phyloP scores from a whole-genome alignment of 2,113 vertebrate genomes.

The Chaetorhynchus papuensis region DNA sequence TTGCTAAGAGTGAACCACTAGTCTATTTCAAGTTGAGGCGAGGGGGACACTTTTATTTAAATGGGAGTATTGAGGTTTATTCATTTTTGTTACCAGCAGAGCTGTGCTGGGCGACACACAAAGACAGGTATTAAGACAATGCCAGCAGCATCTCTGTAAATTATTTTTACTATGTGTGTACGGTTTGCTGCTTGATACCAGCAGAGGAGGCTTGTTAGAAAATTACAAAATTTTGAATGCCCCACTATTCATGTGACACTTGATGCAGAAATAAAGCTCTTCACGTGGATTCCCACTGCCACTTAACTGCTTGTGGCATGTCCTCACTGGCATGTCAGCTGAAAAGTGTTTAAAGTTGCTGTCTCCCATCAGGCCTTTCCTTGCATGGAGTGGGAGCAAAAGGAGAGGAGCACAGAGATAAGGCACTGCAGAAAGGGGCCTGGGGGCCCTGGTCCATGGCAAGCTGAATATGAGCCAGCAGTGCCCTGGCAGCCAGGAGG shows the following conservation, averaged over 20 bases:
- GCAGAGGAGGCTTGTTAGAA: background rate
- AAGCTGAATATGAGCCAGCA: background rate
- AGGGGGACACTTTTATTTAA: background rate
- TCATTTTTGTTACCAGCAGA: background rate
- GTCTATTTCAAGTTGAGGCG: background rate
- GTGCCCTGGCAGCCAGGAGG: background rate
- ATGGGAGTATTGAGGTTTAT: background rate
- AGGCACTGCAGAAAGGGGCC: background rate
- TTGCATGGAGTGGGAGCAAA: background rate
- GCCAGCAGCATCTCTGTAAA: background rate
- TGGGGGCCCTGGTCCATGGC: background rate
- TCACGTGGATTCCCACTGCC: background rate
- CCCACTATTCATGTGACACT: background rate
- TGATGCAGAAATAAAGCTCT: background rate
- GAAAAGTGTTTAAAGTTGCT: background rate
- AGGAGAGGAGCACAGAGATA: background rate
- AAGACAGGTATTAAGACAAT: background rate
- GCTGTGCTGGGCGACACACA: background rate
- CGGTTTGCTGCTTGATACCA: background rate
- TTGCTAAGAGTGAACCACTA: background rate
- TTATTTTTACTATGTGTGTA: background rate
- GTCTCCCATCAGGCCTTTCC: background rate
- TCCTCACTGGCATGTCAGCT: background rate
- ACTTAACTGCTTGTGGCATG: background rate
- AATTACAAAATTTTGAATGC: background rate